Conservation (phyloP, 2,888 invertebrate species). For the Hemistola chrysoprasaria region DNA sequence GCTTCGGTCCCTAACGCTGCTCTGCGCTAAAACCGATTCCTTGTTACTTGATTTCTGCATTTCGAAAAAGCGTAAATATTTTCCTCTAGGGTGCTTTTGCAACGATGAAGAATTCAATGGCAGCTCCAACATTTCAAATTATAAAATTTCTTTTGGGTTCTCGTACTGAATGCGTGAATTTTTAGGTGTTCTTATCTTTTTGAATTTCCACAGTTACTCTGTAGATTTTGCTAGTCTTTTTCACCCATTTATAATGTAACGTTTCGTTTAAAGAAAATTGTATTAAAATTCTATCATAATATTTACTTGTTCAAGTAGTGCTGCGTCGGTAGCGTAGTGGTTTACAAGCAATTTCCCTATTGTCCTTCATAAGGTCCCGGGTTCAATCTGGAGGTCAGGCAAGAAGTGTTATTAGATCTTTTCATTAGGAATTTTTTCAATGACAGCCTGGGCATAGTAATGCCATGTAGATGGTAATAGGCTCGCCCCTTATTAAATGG, state of each 20-base stretch:
- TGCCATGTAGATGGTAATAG: too few species aligned
- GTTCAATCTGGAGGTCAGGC: too few species aligned
- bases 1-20: conserved; percentile 62
- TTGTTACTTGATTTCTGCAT: conserved; percentile 81
- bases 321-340: too few species aligned
- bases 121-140: conserved; percentile 58
- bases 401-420: too few species aligned
- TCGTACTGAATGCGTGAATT: conserved; percentile 33
- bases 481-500: too few species aligned
- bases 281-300: too few species aligned
- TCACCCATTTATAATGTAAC: not conserved
- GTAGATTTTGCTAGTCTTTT: not conserved
- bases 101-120: conserved; percentile 68
- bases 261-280: too few species aligned
- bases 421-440: too few species aligned
- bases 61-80: conserved; percentile 81
- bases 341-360: too few species aligned
- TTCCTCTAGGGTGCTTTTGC: conserved; percentile 74
- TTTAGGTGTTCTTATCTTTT: conserved; percentile 25
- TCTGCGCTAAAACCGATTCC: conserved; percentile 78
- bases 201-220: conserved; percentile 15
- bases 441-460: too few species aligned
- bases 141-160: conserved; percentile 54
- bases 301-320: too few species aligned
- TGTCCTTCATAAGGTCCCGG: too few species aligned